Conservation (phyloP, 2,113 vertebrate genomes). For the Panthera leo region DNA sequence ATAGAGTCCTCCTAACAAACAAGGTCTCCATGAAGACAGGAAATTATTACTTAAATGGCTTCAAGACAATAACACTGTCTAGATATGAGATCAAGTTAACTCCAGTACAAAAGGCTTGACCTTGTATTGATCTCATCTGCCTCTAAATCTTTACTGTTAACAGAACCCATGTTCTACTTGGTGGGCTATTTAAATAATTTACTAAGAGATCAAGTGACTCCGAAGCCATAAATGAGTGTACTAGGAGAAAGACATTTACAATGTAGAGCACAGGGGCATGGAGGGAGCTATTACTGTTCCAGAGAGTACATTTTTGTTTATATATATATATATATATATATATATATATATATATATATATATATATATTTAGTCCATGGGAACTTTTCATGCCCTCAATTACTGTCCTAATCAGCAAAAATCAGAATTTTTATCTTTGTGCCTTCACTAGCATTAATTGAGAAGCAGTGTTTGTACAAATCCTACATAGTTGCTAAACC, state of each 20-base stretch:
- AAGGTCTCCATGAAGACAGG: background rate
- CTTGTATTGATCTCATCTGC: background rate
- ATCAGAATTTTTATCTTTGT: background rate
- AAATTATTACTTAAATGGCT: constrained; percentile 43
- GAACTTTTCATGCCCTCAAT: background rate
- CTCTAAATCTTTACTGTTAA: constrained; percentile 47
- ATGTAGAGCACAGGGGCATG: background rate
- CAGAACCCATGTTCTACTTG: constrained; percentile 24
- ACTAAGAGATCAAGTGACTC: constrained; percentile 37
- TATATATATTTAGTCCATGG: background rate
- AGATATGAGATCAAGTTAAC: background rate
- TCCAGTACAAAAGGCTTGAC: background rate
- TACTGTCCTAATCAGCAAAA: background rate
- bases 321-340: too few relatives aligned
- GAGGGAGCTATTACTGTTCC: background rate
- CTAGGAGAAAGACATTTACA: constrained; percentile 25
- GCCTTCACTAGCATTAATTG: background rate
- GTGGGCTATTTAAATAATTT: constrained; percentile 59
- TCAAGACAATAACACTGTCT: background rate
- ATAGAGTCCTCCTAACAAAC: constrained; percentile 14
- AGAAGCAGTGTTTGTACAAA: background rate
- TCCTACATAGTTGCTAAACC: background rate
- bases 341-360: too few relatives aligned
- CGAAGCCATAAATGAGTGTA: background rate
- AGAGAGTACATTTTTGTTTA: background rate